Conservation (phyloP, 2,797 vertebrate species). For the Ibycter americanus region DNA sequence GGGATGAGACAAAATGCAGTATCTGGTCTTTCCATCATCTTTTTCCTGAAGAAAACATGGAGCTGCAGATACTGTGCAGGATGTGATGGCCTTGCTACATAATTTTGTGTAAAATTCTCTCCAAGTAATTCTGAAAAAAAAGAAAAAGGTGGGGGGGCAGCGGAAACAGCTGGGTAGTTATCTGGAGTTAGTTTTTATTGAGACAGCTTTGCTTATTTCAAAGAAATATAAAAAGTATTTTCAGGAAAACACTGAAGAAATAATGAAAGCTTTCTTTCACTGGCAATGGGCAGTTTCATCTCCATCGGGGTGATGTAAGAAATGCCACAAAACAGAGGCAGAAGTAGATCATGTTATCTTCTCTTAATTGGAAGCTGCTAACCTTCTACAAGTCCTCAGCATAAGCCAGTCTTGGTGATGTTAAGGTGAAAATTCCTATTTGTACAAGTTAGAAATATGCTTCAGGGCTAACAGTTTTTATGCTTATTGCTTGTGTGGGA, state of each 20-base stretch:
- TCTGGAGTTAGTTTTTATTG: not conserved
- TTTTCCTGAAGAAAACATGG: not conserved
- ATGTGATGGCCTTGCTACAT: not conserved
- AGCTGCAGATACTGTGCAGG: not conserved
- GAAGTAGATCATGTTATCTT: not conserved
- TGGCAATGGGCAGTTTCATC: not conserved
- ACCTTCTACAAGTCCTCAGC: not conserved
- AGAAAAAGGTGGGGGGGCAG: rapidly evolving
- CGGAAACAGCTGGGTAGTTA: not conserved
- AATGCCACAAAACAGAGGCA: not conserved
- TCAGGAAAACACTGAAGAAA: not conserved
- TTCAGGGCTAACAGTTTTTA: not conserved
- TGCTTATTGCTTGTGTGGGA: not conserved
- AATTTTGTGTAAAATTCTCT: not conserved
- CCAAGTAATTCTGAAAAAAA: not conserved
- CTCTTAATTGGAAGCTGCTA: not conserved
- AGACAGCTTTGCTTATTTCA: not conserved
- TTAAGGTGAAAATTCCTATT: not conserved
- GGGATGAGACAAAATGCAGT: not conserved
- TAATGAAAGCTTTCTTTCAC: not conserved
- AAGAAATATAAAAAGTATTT: not conserved
- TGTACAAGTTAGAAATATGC: not conserved
- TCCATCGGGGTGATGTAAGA: not conserved
- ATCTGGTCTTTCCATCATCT: not conserved
- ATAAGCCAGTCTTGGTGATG: not conserved